A percentile compares a stretch with the other conserved stretches of the same genome.
These are phyloP conservation scores for Lithophane ornitopus DNA, from an alignment of 2,888 invertebrate genomes.

Conservation along the genomic window DNA sequence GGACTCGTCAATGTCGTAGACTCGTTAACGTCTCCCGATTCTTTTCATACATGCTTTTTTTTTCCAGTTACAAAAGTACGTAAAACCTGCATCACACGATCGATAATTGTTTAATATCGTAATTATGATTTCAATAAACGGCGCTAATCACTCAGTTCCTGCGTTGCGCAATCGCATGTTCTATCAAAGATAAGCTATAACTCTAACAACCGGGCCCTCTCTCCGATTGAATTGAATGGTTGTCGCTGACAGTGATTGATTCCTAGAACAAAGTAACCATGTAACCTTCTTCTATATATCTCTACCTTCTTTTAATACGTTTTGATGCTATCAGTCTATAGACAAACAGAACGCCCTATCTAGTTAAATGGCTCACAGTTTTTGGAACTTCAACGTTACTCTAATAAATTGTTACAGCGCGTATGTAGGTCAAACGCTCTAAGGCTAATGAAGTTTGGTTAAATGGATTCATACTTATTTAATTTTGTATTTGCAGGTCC, in stretches of 20 bases:
- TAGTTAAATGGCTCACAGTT: conserved; percentile 6
- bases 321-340: conserved; percentile 10
- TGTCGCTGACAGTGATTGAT: conserved; percentile 59
- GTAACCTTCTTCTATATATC: conserved; percentile 19
- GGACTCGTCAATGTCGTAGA: conserved; percentile 5
- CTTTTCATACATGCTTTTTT: background rate
- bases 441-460: background rate
- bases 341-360: conserved; percentile 2
- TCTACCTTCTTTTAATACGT: conserved; percentile 17
- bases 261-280: conserved; percentile 18
- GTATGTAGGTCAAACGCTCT: background rate
- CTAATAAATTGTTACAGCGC: background rate
- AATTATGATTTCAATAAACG: conserved; percentile 68
- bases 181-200: conserved; percentile 50
- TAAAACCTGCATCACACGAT: conserved; percentile 46
- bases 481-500: background rate
- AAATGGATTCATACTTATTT: background rate
- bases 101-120: conserved; percentile 59
- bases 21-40: background rate
- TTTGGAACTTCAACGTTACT: conserved; percentile 1
- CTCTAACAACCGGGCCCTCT: conserved; percentile 38
- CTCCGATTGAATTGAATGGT: conserved; percentile 51
- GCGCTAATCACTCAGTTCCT: conserved; percentile 70
- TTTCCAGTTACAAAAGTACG: conserved; percentile 6
- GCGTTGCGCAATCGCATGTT: conserved; percentile 71